These are phyloP conservation scores for Acleris literana DNA, from an alignment of 2,888 invertebrate species.

Conservation along the genomic window DNA sequence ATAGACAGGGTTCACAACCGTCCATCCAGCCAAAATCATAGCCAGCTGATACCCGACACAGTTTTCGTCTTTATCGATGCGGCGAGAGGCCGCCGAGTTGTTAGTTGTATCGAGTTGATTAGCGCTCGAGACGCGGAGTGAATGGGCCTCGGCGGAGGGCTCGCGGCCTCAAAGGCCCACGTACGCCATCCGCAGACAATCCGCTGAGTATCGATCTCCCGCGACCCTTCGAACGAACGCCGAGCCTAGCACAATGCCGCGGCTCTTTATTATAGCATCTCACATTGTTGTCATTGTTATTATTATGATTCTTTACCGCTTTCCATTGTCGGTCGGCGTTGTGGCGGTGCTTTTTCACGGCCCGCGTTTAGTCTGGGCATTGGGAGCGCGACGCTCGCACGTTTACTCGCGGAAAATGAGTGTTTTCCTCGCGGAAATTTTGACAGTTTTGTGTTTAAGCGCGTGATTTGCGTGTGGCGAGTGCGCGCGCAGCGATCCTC, in stretches of 20 bases:
- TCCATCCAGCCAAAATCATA: background rate
- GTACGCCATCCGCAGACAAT: conserved; percentile 78
- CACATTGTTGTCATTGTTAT: conserved; percentile 85
- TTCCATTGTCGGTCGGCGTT: conserved; percentile 83
- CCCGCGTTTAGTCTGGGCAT: conserved; percentile 82
- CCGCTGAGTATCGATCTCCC: conserved; percentile 79
- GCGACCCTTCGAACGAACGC: conserved; percentile 81
- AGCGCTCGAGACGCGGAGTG: conserved; percentile 60
- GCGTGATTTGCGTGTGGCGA: conserved; percentile 65
- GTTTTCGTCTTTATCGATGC: background rate
- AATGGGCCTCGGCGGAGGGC: conserved; percentile 57
- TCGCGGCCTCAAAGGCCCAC: conserved; percentile 71
- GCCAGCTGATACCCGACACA: background rate
- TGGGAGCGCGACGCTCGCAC: conserved; percentile 82
- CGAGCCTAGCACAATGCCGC: conserved; percentile 81
- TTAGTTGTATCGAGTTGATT: conserved; percentile 61
- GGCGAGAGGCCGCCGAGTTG: conserved; percentile 30
- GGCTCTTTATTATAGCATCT: conserved; percentile 84
- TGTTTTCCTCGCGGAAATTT: conserved; percentile 78
- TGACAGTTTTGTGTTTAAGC: conserved; percentile 56
- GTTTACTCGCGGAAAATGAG: conserved; percentile 79
- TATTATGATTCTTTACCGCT: conserved; percentile 84
- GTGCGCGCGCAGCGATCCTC: conserved; percentile 41
- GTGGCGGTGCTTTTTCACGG: conserved; percentile 84
- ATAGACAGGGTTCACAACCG: too few species aligned